Conservation (phyloP, 2,797 vertebrate genomes). For the Hoplostethus mediterraneus region DNA sequence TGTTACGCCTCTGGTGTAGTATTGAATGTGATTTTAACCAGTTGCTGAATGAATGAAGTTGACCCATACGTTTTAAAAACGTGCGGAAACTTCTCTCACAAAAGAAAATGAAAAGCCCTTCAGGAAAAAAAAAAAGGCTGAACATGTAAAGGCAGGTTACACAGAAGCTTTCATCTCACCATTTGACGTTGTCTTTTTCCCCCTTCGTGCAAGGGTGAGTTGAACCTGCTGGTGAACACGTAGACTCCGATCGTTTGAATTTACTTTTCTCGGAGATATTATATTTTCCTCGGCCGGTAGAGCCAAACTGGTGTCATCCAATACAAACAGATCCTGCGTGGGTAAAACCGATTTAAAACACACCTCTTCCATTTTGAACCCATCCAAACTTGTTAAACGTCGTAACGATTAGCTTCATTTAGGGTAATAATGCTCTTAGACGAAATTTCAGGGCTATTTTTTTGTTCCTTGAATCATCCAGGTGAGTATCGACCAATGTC, state of each 20-base stretch:
- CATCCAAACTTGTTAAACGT: fast-evolving
- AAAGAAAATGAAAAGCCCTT: too few relatives aligned
- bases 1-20: too few relatives aligned
- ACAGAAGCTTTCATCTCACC: constrained; percentile 46
- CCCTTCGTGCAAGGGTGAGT: constrained; percentile 66
- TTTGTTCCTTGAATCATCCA: constrained; percentile 22
- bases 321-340: neutral
- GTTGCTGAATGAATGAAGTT: neutral
- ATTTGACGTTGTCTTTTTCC: constrained; percentile 34
- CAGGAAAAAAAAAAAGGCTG: too few relatives aligned
- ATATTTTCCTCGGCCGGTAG: constrained; percentile 51
- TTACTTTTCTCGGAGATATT: neutral
- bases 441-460: constrained; percentile 19
- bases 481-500: neutral
- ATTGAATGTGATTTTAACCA: too few relatives aligned
- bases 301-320: constrained; percentile 70
- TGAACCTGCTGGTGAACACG: constrained; percentile 76
- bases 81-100: neutral
- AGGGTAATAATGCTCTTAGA: neutral
- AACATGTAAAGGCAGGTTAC: neutral
- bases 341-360: constrained; percentile 61
- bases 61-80: neutral
- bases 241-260: constrained; percentile 29
- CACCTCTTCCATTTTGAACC: constrained; percentile 51
- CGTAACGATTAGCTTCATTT: neutral